Evolutionary conservation across 2,797 vertebrate genomes (phyloP).

Genomic region (Lagodon rhomboides): DNA sequence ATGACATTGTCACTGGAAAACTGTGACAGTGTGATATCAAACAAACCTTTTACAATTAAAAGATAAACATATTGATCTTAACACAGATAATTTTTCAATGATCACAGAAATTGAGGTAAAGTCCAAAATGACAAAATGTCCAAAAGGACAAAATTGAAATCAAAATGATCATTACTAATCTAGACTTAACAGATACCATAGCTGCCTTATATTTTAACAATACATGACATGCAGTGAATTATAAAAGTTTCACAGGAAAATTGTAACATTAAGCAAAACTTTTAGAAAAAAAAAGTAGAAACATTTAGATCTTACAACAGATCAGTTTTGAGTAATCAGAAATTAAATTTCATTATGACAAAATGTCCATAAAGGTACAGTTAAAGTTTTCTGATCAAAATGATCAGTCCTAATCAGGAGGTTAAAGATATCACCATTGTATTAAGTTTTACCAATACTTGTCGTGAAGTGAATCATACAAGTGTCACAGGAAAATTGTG

Average conservation of each 20-base stretch:
- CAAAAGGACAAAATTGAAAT: background rate
- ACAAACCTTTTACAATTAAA: slow-evolving; percentile 12
- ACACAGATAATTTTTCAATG: slow-evolving; percentile 5
- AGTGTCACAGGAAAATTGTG: slow-evolving; percentile 1
- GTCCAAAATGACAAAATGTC: background rate
- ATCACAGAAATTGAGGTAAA: too few relatives aligned
- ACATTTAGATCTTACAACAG: slow-evolving; percentile 20
- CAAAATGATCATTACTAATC: slow-evolving; percentile 7
- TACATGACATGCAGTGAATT: background rate
- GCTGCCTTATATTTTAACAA: too few relatives aligned
- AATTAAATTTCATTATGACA: background rate
- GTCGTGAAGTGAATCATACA: background rate
- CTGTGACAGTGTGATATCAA: background rate
- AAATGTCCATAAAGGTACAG: background rate
- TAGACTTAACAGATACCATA: background rate
- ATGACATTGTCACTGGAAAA: background rate
- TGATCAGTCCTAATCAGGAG: background rate
- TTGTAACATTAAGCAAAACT: background rate
- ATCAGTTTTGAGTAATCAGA: slow-evolving; percentile 7
- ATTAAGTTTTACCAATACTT: background rate
- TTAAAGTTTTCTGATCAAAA: background rate
- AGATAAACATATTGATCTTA: slow-evolving; percentile 4
- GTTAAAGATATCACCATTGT: background rate
- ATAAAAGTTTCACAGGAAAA: slow-evolving; percentile 11
- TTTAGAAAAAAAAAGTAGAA: background rate